Percentiles rank a stretch among this genome's conserved stretches.
Evolutionary conservation across 2,113 vertebrate genomes (phyloP).

Genomic region (Bagarius yarrelli): DNA sequence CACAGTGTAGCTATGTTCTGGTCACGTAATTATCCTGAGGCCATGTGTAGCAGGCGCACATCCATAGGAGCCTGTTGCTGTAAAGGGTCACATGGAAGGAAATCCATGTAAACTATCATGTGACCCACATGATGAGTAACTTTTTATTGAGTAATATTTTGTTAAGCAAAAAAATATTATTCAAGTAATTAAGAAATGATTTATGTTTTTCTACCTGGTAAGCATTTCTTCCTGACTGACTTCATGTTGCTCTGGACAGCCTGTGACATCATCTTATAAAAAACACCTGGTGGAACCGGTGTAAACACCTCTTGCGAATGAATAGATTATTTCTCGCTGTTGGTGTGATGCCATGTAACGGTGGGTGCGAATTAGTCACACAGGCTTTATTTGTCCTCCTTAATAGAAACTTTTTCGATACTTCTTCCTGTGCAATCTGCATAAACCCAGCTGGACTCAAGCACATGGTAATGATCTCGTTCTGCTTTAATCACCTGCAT

Average conservation of each 20-base stretch:
- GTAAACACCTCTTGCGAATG: constrained; percentile 8
- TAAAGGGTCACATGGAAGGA: constrained; percentile 18
- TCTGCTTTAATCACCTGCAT: neutral
- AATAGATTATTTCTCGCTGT: constrained; percentile 31
- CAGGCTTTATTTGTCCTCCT: neutral
- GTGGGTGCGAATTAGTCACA: neutral
- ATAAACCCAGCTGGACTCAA: neutral
- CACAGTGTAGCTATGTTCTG: constrained; percentile 7
- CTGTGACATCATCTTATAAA: constrained; percentile 42
- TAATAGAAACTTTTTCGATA: neutral
- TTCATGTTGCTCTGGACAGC: constrained; percentile 46
- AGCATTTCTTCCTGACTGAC: constrained; percentile 44
- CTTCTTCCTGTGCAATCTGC: neutral
- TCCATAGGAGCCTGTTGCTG: constrained; percentile 25
- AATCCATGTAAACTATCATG: constrained; percentile 21
- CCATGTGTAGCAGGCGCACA: neutral
- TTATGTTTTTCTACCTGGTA: constrained; percentile 29
- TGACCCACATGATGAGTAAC: constrained; percentile 10
- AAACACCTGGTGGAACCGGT: constrained; percentile 26
- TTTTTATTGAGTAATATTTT: constrained; percentile 10
- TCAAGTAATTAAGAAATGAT: constrained; percentile 46
- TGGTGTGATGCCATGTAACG: neutral
- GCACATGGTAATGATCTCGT: neutral
- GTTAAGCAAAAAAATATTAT: constrained; percentile 47
- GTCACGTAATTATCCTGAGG: neutral